Evolutionary conservation across 1,140 invertebrate species (phyloP), one percentile per base, ranked within the genome.

Genomic region (Caenorhabditis inopinata): DNA sequence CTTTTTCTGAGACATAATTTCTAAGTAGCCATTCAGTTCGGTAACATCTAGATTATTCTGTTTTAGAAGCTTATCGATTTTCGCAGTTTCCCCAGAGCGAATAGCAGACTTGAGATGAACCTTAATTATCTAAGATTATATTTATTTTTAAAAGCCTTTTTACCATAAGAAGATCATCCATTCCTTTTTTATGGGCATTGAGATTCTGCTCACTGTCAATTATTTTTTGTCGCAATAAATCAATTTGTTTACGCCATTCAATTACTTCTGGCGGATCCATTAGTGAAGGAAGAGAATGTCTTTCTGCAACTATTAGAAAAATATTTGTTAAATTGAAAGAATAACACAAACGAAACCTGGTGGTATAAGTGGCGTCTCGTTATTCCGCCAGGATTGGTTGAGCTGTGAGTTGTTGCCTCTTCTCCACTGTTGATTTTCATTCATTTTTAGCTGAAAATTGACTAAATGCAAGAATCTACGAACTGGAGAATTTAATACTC

Each of bases 181-280:
- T 62, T 62, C 53, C 53, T n/a, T 32, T 32, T 16, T 16, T 32
- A 16, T 62, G 53, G 35, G 53, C 53, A 16, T 62, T 62, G 3
- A 62, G n/a, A 62, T 62, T 62, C 27, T 62, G 53, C 27, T 62
- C 53, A 62, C 53, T 62, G 16, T 62, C 53, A 3, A 62, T 21
- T 16, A 62, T 62, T 32, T 32, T 62, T n/a, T 62, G 53, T 9
- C 27, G 27, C n/a, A 32, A 62, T 7, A 32, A 25, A 16, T 62
- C 53, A 7, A 62, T 62, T 21, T 62, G 29, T n/a, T 62, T 62
- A 5, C 21, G 27, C 29, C 21, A 62, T 32, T 62, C 53, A 2
- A 32, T 29, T 16, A 62, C 27, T 16, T 62, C 53, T 0, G 53
- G 53, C 9, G 53, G 53, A 62, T 62, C 53, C 53, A 62, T 62